Evolutionary conservation across 1,140 invertebrate genomes (phyloP), one percentile per base, ranked within the genome.

Genomic region (Drosophila watanabei): DNA sequence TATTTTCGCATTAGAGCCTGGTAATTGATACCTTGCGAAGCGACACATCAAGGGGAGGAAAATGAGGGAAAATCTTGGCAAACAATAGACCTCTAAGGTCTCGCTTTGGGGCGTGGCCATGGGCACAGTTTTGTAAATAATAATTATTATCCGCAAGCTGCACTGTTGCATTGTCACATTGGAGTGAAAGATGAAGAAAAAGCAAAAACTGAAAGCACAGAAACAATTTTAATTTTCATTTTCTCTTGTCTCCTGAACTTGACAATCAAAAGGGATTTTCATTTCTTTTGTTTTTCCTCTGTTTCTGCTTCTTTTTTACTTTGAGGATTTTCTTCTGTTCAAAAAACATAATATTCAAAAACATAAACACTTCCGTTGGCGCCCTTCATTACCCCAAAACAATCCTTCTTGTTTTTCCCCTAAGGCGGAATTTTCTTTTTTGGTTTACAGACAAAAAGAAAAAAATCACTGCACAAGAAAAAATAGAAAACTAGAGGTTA

Each of bases 241-340:
- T 75, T 78, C 52, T 80, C 58, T 63, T 69, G 46, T 61, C 64
- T 58, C 32, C 66, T 89, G 85, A 89, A 89, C 85, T 89, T 89
- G 85, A 90, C 85, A 89, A 85, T 77, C 85, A 81, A 79, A 89
- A 79, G 81, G 86, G 85, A 85, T 88, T 88, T 88, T 79, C 72
- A 54, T 80, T 82, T 68, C 56, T 73, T 87, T 76, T 65, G 60
- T 72, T 82, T 76, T 62, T 10, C 37, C 24, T 45, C 33, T 16
- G 18, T 30, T 54, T n/a, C n/a, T 49, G 43, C 39, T 56, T 69
- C 39, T 71, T 56, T 69, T 70, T 68, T 65, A 14, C 46, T 39
- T 66, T 46, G 63, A n/a, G 45, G 70, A 59, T 64, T 72, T 63
- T 59, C 41, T 54, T 60, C 58, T 52, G 60, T 79, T 79, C 24